Conservation (phyloP, 2,888 invertebrate genomes). For the Pyrrhosoma nymphula region DNA sequence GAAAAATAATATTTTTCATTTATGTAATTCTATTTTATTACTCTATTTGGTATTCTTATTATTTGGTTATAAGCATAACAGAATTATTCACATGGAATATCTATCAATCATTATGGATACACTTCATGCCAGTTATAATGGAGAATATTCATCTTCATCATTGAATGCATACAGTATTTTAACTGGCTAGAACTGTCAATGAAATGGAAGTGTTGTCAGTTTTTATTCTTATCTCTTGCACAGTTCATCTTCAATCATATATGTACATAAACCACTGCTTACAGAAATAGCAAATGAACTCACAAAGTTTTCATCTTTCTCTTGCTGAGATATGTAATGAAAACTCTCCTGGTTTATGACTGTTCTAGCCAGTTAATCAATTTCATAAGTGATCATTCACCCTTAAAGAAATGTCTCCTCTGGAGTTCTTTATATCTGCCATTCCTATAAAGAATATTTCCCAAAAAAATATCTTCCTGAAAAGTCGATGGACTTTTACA, state of each 20-base stretch:
- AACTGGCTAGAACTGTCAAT: slow-evolving; percentile 44
- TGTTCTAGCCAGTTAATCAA: slow-evolving; percentile 5
- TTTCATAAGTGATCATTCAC: slow-evolving; percentile 56
- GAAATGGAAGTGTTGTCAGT: neutral
- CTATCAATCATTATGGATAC: neutral
- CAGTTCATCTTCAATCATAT: neutral
- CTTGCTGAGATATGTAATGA: neutral
- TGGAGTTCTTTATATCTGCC: slow-evolving; percentile 13
- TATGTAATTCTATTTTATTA: neutral
- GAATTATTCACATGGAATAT: neutral
- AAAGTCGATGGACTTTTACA: neutral
- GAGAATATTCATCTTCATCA: slow-evolving; percentile 59
- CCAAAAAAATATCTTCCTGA: slow-evolving; percentile 29
- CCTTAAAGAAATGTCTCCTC: slow-evolving; percentile 42
- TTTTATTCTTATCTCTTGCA: neutral
- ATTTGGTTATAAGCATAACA: neutral
- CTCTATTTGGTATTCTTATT: neutral
- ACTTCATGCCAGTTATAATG: neutral
- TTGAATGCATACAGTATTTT: slow-evolving; percentile 46
- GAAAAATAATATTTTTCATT: no score
- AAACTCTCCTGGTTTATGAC: neutral
- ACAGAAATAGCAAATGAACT: neutral
- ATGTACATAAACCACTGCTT: neutral
- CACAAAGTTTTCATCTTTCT: no score
- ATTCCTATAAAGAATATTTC: slow-evolving; percentile 33